Evolutionary conservation across 2,113 vertebrate species (phyloP).

Genomic region (Melanotaenia duboulayi): DNA sequence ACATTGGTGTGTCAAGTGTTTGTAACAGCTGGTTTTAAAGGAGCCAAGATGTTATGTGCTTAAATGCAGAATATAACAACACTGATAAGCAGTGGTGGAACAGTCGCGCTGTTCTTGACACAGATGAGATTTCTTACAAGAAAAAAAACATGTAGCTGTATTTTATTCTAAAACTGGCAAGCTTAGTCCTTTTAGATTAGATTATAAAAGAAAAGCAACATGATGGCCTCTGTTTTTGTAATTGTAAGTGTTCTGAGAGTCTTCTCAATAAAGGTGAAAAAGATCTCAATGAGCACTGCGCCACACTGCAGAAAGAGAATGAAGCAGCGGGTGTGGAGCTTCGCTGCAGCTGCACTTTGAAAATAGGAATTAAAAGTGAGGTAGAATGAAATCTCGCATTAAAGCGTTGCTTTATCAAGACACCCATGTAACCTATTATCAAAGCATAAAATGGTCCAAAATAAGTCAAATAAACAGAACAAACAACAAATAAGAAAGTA

Average conservation of each 20-base stretch:
- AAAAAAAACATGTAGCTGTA: background rate
- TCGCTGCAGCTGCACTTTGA: background rate
- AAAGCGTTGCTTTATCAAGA: background rate
- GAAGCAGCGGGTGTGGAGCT: background rate
- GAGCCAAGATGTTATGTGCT: background rate
- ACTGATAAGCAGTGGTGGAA: no score
- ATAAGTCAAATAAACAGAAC: no score
- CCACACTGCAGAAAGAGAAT: background rate
- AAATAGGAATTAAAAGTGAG: constrained; percentile 3
- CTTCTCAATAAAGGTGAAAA: no score
- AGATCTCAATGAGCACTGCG: background rate
- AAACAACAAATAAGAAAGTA: background rate
- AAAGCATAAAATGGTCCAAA: background rate
- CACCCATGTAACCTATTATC: background rate
- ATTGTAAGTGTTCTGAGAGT: no score
- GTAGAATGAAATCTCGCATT: no score
- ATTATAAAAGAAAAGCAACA: no score
- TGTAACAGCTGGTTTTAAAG: background rate
- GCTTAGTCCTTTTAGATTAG: background rate
- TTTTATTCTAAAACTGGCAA: background rate
- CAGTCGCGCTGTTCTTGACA: no score
- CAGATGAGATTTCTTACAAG: background rate
- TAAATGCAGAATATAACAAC: background rate
- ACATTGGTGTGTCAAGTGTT: background rate
- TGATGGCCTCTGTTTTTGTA: background rate